Evolutionary conservation across 2,113 vertebrate genomes (phyloP).

Genomic region (Mesocricetus auratus): DNA sequence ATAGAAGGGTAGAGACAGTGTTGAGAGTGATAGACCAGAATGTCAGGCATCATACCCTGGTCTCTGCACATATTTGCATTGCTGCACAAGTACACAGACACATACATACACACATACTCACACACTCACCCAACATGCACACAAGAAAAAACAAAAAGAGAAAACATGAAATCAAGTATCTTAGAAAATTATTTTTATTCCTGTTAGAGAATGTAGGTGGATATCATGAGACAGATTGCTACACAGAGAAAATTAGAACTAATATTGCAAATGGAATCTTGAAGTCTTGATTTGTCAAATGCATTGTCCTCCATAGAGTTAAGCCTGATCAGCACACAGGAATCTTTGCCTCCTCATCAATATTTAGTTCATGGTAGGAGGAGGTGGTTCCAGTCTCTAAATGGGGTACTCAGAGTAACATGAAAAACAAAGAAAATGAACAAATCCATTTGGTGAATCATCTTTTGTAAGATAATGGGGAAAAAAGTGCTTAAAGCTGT

Average conservation of each 20-base stretch:
- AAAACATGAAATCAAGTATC: background rate
- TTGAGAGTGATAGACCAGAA: background rate
- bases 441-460: constrained; percentile 44
- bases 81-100: background rate
- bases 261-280: constrained; percentile 41
- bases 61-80: background rate
- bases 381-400: background rate
- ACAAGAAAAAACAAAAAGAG: background rate
- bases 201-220: constrained; percentile 20
- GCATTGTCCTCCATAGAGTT: constrained; percentile 44
- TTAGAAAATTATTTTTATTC: constrained; percentile 24
- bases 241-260: background rate
- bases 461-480: constrained; percentile 46
- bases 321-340: constrained; percentile 9
- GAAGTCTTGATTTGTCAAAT: constrained; percentile 22
- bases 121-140: background rate
- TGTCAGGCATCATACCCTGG: background rate
- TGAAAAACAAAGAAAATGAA: constrained; percentile 37
- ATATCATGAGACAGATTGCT: background rate
- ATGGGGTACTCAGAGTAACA: background rate
- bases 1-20: too few species aligned
- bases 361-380: constrained; percentile 33
- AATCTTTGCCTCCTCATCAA: constrained; percentile 24
- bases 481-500: constrained; percentile 28
- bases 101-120: background rate